A percentile compares a stretch with the other conserved stretches of the same genome.
These are phyloP conservation scores for Platycheirus albimanus DNA, from an alignment of 2,888 invertebrate species.

Conservation along the genomic window DNA sequence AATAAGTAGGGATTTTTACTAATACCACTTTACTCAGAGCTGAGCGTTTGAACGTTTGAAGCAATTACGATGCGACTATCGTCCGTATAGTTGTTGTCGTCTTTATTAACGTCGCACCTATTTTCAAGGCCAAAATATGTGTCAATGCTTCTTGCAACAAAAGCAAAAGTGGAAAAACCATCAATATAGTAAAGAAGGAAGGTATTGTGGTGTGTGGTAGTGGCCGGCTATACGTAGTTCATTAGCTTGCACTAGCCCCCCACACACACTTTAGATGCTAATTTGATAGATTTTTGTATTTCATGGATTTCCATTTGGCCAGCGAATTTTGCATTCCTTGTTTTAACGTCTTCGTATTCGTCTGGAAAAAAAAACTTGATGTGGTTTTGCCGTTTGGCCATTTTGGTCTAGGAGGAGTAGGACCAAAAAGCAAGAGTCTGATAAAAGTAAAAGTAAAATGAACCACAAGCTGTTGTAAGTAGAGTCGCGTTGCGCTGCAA, in stretches of 20 bases:
- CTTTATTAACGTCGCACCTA: constrained; percentile 33
- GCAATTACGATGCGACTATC: constrained; percentile 52
- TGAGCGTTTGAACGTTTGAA: constrained; percentile 16
- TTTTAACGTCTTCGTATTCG: neutral
- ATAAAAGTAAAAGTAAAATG: constrained; percentile 58
- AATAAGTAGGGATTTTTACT: constrained; percentile 14
- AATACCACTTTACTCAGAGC: constrained; percentile 3
- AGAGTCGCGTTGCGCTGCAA: too few relatives aligned
- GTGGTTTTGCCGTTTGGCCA: too few relatives aligned
- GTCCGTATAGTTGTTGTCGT: constrained; percentile 21
- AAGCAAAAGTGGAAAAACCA: constrained; percentile 66
- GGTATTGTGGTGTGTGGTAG: neutral
- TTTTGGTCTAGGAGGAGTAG: constrained; percentile 11
- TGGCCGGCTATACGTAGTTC: constrained; percentile 9
- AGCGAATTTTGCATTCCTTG: neutral
- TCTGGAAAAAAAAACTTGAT: constrained; percentile 22
- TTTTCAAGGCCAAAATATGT: constrained; percentile 67
- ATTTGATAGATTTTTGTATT: constrained; percentile 37
- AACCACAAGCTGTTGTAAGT: too few relatives aligned
- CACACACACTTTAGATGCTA: constrained; percentile 46
- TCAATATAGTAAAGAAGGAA: constrained; percentile 19
- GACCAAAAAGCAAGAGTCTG: neutral
- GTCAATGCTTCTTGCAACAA: constrained; percentile 68
- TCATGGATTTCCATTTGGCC: neutral
- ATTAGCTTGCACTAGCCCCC: constrained; percentile 16